Conservation (phyloP, 2,113 vertebrate species). For the Ceyx cyanopectus region DNA sequence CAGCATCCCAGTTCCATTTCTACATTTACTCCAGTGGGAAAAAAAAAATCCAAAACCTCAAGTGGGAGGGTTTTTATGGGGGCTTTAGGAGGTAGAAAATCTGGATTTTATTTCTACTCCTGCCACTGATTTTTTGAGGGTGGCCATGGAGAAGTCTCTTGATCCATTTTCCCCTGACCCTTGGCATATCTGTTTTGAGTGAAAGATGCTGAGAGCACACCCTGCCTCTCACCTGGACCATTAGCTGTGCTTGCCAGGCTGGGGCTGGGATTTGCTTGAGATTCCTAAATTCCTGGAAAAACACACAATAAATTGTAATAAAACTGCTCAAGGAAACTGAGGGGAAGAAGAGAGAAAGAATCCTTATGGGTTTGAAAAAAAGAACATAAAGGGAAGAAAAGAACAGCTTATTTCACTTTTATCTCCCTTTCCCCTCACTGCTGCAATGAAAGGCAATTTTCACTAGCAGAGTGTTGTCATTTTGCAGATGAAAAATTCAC, state of each 20-base stretch:
- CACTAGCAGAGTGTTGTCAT: slow-evolving; percentile 14
- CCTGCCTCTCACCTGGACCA: background rate
- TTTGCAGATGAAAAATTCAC: background rate
- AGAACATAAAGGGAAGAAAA: background rate
- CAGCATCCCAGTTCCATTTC: background rate
- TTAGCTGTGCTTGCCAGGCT: background rate
- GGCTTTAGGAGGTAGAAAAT: background rate
- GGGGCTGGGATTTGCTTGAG: background rate
- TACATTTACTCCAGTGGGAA: background rate
- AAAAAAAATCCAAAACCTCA: background rate
- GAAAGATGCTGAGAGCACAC: background rate
- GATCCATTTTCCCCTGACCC: background rate
- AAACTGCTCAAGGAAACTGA: background rate
- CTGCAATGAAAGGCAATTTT: slow-evolving; percentile 30
- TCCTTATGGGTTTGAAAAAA: background rate
- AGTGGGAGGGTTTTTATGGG: background rate
- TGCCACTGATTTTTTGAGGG: background rate
- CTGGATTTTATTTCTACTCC: background rate
- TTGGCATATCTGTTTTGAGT: background rate
- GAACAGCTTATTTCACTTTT: slow-evolving; percentile 34
- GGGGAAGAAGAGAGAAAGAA: background rate
- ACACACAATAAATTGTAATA: background rate
- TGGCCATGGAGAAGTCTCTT: background rate
- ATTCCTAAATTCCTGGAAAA: background rate
- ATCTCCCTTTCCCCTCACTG: background rate